Evolutionary conservation across 2,113 vertebrate species (phyloP), one percentile per base, ranked within the genome.

Genomic region (Zosterops lateralis): DNA sequence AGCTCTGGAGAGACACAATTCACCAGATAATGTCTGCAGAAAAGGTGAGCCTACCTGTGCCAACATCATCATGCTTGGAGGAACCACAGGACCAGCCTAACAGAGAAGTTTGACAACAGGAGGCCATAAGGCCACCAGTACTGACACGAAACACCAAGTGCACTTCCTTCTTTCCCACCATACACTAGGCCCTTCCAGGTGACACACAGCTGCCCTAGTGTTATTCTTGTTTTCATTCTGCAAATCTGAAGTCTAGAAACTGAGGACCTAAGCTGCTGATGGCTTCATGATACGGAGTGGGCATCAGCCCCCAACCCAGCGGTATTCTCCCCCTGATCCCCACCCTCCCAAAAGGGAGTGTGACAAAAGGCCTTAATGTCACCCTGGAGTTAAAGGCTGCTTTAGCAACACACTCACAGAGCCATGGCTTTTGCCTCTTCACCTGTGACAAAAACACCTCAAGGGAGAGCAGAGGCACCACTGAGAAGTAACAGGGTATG

Each of bases 391-490:
- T 75, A 54, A 25, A 70, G 42, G 50, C 70, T 91, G 91, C 54
- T 89, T 61, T 13, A 76, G 91, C 74, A 82, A 42, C 3, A 3
- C 47, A 8, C 18, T 80, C 68, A 44, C n/a, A 85, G 62, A 92
- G 70, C 36, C 76, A 42, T 18, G 44, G 76, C 57, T 92, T 74
- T 64, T 75, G 56, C 54, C 71, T 82, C 70, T 78, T 92, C 80
- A 65, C n/a, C 58, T 34, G 66, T 74, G 51, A 87, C 75, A 87
- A 62, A 84, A 70, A 77, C 3, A 48, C 68, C 72, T 79, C 28
- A 53, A 64, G 70, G 64, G 32, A 76, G 51, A 89, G 82, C 74
- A 92, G 60, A 88, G 84, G 87, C 89, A 61, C 40, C 71, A 58
- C 65, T 38, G 57, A 78, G 66, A 71, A 40, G 26, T 61, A n/a